Percentiles rank a stretch among this genome's conserved stretches.
These are phyloP conservation scores for Nephrotoma appendiculata DNA, from an alignment of 2,888 invertebrate species.

Conservation along the genomic window DNA sequence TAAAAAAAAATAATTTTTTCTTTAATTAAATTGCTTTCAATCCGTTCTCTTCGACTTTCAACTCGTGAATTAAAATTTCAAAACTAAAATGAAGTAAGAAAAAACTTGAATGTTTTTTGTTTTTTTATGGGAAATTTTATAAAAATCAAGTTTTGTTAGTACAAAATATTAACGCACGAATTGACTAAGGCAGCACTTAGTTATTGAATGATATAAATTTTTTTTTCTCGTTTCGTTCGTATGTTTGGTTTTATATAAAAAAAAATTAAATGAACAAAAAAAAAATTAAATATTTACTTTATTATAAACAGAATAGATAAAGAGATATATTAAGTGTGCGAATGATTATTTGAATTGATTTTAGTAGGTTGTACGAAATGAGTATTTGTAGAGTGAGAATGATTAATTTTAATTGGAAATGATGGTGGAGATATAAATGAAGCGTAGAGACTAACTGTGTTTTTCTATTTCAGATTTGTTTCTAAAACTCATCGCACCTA, in stretches of 20 bases:
- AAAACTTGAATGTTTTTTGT: neutral
- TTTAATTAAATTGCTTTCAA: neutral
- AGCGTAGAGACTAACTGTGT: too few species aligned
- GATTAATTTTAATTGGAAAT: neutral
- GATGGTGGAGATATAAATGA: too few species aligned
- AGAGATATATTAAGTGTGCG: neutral
- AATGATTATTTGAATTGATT: neutral
- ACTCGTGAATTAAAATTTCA: constrained; percentile 9
- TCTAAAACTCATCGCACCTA: too few species aligned
- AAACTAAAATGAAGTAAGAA: neutral
- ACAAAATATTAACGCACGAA: neutral
- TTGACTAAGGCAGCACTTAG: neutral
- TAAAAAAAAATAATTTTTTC: neutral
- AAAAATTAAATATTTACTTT: neutral
- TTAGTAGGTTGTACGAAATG: neutral
- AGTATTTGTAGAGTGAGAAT: neutral
- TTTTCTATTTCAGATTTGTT: too few species aligned
- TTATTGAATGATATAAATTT: neutral
- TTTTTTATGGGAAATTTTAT: constrained; percentile 2
- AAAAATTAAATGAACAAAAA: neutral
- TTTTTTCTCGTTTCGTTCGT: neutral
- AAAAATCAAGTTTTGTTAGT: constrained; percentile 2
- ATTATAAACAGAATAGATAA: neutral
- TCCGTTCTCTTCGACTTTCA: constrained; percentile 12
- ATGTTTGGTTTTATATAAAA: neutral